These are phyloP conservation scores for Deilephila porcellus DNA, from an alignment of 2,888 invertebrate species.

Conservation along the genomic window DNA sequence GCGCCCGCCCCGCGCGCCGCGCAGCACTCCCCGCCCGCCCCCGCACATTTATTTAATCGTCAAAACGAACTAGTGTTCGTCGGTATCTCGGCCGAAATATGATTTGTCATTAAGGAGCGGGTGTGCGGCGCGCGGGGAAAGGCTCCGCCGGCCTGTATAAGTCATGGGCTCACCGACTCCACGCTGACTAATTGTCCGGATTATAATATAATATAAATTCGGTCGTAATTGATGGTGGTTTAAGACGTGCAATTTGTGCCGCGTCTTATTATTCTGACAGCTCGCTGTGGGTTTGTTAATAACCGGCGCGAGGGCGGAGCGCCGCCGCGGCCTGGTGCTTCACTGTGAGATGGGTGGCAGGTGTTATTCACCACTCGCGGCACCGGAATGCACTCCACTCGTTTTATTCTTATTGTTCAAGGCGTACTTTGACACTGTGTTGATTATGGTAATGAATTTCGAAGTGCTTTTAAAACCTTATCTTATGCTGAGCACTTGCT, in stretches of 20 bases:
- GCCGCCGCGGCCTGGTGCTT: not conserved
- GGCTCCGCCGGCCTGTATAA: slow-evolving; percentile 51
- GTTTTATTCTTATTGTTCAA: too few relatives aligned
- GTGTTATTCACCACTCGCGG: not conserved
- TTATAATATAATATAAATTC: slow-evolving; percentile 69
- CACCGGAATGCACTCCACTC: too few relatives aligned
- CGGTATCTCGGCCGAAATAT: slow-evolving; percentile 52
- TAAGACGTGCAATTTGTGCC: slow-evolving; percentile 65
- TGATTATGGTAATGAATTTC: too few relatives aligned
- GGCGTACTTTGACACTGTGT: not conserved
- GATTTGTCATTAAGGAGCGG: slow-evolving; percentile 51
- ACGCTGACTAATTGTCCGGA: slow-evolving; percentile 69
- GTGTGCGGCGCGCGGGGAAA: slow-evolving; percentile 33
- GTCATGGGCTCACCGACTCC: slow-evolving; percentile 54
- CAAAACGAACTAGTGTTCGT: slow-evolving; percentile 39
- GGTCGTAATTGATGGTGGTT: slow-evolving; percentile 62
- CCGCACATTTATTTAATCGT: slow-evolving; percentile 37
- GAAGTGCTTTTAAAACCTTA: too few relatives aligned
- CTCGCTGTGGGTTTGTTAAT: slow-evolving; percentile 55
- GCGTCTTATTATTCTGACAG: slow-evolving; percentile 77
- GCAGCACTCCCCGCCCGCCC: not conserved
- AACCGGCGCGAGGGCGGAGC: not conserved
- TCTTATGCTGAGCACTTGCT: too few relatives aligned
- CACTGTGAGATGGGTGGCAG: not conserved
- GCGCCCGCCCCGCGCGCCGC: slow-evolving; percentile 1